Evolutionary conservation across 2,888 invertebrate genomes (phyloP), one percentile per base, ranked within the genome.

Genomic region (Chaetogeoica ovagalla): DNA sequence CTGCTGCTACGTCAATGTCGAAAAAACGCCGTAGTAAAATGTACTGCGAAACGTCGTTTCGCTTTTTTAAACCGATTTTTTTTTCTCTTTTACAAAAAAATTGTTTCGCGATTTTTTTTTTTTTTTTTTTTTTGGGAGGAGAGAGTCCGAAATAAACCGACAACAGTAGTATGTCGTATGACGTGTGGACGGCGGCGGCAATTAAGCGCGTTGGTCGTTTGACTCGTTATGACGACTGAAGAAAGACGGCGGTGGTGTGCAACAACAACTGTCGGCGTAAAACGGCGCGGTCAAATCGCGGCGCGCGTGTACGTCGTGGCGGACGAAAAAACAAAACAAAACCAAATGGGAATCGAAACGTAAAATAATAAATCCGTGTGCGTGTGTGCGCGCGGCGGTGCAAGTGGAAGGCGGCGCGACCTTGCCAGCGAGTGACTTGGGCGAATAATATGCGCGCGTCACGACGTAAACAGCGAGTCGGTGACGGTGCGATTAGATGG

Each of bases 231-330:
- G 59, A 57, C 57, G 17, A 19, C 15, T 48, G 23, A 43, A 57
- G 55, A 52, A 48, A 30, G 48, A 13, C 23, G 17, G 30, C 59
- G 13, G 43, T 73, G 19, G 19, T 4, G 30, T 30, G 4, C 30
- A 30, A 4, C 30, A 30, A 4, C 30, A 30, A 4, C 30, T 4
- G 48, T 15, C 48, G 39, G 60, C 48, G 48, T 59, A 68, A 69
- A 69, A 76, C 60, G 68, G 30, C 1, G 76, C 60, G 68, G 68
- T 76, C 60, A 52, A 74, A 2, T 59, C 23, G 9, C 11, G 1
- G 0, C 3, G 0, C 19, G 19, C 3, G 11, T 13, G 23, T n/a
- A n/a, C 30, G 59, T 57, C 57, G 59, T 2, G 23, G 13, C 55
- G 5, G 19, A 23, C 3, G n/a, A 13, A 23, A 23, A 9, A 9